Evolutionary conservation across 2,888 invertebrate species (phyloP).

Genomic region (Rapana venosa): DNA sequence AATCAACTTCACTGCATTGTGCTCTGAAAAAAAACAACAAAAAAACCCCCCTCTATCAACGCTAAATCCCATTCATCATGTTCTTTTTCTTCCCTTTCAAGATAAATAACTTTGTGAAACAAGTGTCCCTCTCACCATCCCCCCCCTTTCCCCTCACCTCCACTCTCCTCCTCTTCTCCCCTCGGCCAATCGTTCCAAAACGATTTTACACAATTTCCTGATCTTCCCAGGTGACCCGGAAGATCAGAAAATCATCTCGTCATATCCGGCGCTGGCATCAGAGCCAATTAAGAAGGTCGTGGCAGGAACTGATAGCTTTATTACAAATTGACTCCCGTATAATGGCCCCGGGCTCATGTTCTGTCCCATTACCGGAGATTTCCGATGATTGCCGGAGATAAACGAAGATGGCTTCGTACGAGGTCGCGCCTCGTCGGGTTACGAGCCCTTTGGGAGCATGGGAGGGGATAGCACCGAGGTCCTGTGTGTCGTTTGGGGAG

Average conservation of each 20-base stretch:
- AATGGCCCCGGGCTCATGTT: constrained; percentile 34
- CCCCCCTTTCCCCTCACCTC: too few relatives aligned
- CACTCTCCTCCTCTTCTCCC: too few relatives aligned
- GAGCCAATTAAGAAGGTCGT: constrained; percentile 16
- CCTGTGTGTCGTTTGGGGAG: not conserved
- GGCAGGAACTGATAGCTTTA: constrained; percentile 41
- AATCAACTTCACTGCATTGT: too few relatives aligned
- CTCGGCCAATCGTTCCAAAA: not conserved
- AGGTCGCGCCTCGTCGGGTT: constrained; percentile 31
- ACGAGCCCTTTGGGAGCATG: constrained; percentile 32
- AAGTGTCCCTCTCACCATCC: not conserved
- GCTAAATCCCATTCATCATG: not conserved
- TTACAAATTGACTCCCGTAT: constrained; percentile 43
- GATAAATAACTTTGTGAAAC: not conserved
- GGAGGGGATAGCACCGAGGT: not conserved
- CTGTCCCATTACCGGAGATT: constrained; percentile 42
- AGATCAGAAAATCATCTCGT: constrained; percentile 22
- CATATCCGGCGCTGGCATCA: not conserved
- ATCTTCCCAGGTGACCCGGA: not conserved
- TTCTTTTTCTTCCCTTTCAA: not conserved
- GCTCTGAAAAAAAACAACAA: too few relatives aligned
- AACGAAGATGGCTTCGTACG: constrained; percentile 42
- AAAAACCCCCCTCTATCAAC: too few relatives aligned
- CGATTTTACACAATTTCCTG: not conserved
- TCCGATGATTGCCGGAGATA: constrained; percentile 45